Conservation (phyloP, 1,140 invertebrate genomes). For the Pseudoatta argentina region DNA sequence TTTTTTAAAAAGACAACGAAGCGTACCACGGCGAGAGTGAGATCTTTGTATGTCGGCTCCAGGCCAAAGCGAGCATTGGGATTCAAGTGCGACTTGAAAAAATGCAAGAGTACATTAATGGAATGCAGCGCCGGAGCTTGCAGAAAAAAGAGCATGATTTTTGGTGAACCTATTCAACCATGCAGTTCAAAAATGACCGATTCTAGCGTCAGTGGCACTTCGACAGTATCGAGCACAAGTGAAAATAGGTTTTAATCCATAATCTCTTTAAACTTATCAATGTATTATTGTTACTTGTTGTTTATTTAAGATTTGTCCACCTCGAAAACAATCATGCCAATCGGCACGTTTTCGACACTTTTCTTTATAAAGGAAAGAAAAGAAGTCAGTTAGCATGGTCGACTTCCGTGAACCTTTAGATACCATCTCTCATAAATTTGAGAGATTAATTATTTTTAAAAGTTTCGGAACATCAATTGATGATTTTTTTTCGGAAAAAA, state of each 20-base stretch:
- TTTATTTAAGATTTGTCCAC: not conserved
- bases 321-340: too few species aligned
- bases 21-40: constrained; percentile 3
- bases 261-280: not conserved
- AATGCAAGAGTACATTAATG: constrained; percentile 50
- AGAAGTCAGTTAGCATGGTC: too few species aligned
- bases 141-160: constrained; percentile 40
- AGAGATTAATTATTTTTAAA: not conserved
- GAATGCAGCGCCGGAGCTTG: constrained; percentile 59
- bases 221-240: not conserved
- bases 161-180: not conserved
- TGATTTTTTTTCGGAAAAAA: not conserved
- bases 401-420: too few species aligned
- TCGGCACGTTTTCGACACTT: too few species aligned
- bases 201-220: not conserved
- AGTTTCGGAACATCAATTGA: not conserved
- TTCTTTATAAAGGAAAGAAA: too few species aligned
- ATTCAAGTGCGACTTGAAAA: constrained; percentile 58
- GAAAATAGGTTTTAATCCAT: not conserved
- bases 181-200: not conserved
- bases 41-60: not conserved
- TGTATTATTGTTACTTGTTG: not conserved
- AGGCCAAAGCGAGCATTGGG: constrained; percentile 40
- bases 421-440: constrained; percentile 5
- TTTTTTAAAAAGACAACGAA: constrained; percentile 26